Evolutionary conservation across 1,140 invertebrate species (phyloP).

Genomic region (Listronotus oregonensis): DNA sequence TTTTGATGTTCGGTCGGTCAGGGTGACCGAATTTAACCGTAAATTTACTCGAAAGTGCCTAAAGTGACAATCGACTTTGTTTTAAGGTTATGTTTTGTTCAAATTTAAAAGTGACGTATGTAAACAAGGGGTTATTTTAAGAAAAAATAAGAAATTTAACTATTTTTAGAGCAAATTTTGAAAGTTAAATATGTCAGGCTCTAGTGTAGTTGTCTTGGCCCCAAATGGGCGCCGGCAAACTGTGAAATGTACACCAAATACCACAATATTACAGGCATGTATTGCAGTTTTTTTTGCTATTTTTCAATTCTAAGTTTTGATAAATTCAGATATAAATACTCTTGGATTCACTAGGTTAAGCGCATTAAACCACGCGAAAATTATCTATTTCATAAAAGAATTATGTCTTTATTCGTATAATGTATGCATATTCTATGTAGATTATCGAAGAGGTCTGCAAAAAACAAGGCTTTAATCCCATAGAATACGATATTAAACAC

Average conservation of each 20-base stretch:
- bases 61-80: too few relatives aligned
- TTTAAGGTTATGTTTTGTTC: too few relatives aligned
- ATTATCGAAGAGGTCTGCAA: slow-evolving; percentile 79
- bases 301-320: background rate
- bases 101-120: too few relatives aligned
- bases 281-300: slow-evolving; percentile 4
- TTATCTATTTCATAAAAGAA: too few relatives aligned
- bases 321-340: background rate
- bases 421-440: slow-evolving; percentile 60
- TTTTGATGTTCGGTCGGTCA: too few relatives aligned
- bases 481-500: slow-evolving; percentile 79
- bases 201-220: slow-evolving; percentile 62
- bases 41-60: too few relatives aligned
- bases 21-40: too few relatives aligned
- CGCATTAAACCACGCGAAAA: background rate
- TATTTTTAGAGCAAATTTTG: background rate
- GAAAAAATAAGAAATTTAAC: background rate
- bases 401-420: too few relatives aligned
- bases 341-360: background rate
- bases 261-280: slow-evolving; percentile 70
- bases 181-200: slow-evolving; percentile 28
- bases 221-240: slow-evolving; percentile 72
- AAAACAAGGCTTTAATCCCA: slow-evolving; percentile 72
- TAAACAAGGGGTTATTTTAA: too few relatives aligned
- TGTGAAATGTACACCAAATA: slow-evolving; percentile 70